Conservation (phyloP, 1,140 invertebrate genomes). For the Philotrypesis tridentata region DNA sequence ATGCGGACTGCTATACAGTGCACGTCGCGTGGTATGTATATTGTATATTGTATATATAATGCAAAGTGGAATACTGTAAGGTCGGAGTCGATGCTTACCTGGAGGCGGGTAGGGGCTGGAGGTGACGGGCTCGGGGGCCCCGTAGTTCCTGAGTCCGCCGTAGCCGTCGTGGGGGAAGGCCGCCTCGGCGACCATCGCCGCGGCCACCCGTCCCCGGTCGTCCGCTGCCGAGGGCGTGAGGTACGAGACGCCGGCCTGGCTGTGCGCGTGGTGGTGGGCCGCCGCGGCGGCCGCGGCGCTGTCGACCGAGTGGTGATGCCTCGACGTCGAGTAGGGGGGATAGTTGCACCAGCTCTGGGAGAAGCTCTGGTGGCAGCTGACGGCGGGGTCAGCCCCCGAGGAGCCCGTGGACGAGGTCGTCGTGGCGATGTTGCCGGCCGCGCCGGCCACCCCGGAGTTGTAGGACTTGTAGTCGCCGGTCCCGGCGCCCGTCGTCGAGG, state of each 20-base stretch:
- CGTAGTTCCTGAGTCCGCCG: constrained; percentile 82
- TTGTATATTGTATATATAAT: no score
- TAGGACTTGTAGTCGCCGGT: constrained; percentile 78
- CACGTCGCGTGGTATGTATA: no score
- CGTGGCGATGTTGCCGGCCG: constrained; percentile 62
- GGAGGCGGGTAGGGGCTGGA: constrained; percentile 86
- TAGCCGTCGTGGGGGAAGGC: constrained; percentile 85
- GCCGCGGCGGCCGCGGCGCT: constrained; percentile 53
- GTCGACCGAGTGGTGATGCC: constrained; percentile 74
- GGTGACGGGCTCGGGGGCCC: constrained; percentile 81
- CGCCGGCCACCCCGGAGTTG: constrained; percentile 69
- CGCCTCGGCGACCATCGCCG: constrained; percentile 79
- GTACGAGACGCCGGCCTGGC: constrained; percentile 76
- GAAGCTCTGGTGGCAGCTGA: constrained; percentile 83
- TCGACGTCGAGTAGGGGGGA: constrained; percentile 78
- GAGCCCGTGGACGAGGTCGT: constrained; percentile 77
- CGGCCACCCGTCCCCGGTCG: constrained; percentile 77
- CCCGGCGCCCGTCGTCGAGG: constrained; percentile 70
- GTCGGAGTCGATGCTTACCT: constrained; percentile 76
- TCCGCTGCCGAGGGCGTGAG: constrained; percentile 78
- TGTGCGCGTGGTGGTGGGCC: constrained; percentile 75
- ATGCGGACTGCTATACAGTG: no score
- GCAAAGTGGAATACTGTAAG: not conserved
- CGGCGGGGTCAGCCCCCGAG: constrained; percentile 73
- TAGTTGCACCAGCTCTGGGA: constrained; percentile 85